Evolutionary conservation across 2,888 invertebrate genomes (phyloP).

Genomic region (Athalia circularis): DNA sequence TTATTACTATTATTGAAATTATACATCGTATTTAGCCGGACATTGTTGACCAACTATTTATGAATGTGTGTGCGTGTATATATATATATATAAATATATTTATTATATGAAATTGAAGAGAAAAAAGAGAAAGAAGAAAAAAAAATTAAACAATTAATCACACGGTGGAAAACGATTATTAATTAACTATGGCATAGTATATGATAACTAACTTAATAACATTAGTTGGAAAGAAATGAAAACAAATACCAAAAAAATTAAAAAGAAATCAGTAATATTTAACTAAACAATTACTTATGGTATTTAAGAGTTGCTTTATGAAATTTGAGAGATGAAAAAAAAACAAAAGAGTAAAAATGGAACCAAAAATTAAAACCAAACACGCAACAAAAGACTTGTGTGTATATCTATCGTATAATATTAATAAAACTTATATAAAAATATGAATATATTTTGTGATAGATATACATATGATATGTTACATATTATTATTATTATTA

Average conservation of each 20-base stretch:
- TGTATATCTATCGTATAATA: too few relatives aligned
- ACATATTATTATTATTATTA: neutral
- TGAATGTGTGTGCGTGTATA: too few relatives aligned
- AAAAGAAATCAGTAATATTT: neutral
- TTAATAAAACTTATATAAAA: too few relatives aligned
- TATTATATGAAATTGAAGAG: neutral
- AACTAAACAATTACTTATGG: neutral
- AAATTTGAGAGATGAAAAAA: slow-evolving; percentile 4
- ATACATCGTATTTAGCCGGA: too few relatives aligned
- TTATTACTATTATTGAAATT: too few relatives aligned
- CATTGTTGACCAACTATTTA: too few relatives aligned
- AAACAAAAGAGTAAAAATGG: neutral
- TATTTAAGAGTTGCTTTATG: neutral
- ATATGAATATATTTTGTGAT: slow-evolving; percentile 17
- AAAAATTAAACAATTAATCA: neutral
- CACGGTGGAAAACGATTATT: neutral
- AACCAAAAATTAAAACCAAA: neutral
- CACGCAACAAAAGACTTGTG: too few relatives aligned
- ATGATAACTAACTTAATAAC: neutral
- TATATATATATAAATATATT: too few relatives aligned
- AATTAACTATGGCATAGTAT: neutral
- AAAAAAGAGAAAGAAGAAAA: neutral
- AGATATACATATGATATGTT: slow-evolving; percentile 13
- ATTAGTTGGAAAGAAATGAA: neutral
- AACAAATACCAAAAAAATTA: neutral